Conservation (phyloP, 2,888 invertebrate species). For the Molorchus minor region DNA sequence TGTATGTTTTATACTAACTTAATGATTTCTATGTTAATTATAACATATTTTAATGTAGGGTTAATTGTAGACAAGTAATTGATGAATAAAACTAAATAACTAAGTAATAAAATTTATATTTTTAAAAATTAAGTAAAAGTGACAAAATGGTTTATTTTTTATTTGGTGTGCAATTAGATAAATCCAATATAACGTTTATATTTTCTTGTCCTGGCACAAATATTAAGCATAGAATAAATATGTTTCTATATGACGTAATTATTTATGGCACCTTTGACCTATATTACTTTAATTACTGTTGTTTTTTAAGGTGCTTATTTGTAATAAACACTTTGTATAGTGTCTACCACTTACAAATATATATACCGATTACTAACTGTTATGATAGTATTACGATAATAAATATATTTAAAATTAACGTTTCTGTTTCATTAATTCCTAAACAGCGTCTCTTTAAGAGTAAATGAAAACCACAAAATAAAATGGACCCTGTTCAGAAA, state of each 20-base stretch:
- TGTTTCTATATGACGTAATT: conserved; percentile 3
- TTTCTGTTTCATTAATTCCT: neutral
- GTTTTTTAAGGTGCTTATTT: conserved; percentile 49
- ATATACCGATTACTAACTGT: conserved; percentile 48
- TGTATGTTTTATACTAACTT: conserved; percentile 55
- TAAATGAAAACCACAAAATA: no score
- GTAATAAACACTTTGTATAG: conserved; percentile 53
- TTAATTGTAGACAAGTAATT: conserved; percentile 43
- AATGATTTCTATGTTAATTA: conserved; percentile 43
- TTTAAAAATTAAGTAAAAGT: conserved; percentile 13
- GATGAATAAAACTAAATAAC: conserved; percentile 39
- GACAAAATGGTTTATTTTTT: conserved; percentile 14
- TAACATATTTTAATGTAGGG: conserved; percentile 41
- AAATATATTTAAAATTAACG: conserved; percentile 39
- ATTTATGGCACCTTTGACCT: conserved; percentile 39
- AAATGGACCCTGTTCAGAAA: no score
- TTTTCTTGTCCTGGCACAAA: conserved; percentile 43
- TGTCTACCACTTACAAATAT: conserved; percentile 52
- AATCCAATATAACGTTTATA: conserved; percentile 22
- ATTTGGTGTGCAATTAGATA: conserved; percentile 35
- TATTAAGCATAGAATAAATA: conserved; percentile 48
- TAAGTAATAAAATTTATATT: conserved; percentile 10
- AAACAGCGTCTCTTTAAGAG: no score
- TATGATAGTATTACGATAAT: conserved; percentile 44
- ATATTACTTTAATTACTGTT: conserved; percentile 40